These are phyloP conservation scores for Drosophila tripunctata DNA, from an alignment of 2,888 invertebrate species.

Conservation along the genomic window DNA sequence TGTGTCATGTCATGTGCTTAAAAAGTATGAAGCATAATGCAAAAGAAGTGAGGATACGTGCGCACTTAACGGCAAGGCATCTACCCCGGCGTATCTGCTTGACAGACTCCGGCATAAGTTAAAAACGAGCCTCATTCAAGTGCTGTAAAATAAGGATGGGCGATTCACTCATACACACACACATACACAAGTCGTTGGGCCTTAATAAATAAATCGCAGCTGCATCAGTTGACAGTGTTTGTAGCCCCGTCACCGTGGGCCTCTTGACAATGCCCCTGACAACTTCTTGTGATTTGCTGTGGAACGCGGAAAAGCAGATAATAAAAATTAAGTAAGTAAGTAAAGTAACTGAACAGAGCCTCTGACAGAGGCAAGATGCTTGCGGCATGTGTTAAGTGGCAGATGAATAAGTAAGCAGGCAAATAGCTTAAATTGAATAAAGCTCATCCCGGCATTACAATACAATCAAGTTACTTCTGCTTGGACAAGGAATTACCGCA, in stretches of 20 bases:
- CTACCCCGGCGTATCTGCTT: background rate
- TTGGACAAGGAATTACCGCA: background rate
- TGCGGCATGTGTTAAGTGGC: constrained; percentile 38
- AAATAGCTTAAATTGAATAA: constrained; percentile 49
- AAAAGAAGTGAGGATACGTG: constrained; percentile 54
- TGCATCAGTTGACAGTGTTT: constrained; percentile 57
- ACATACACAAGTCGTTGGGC: constrained; percentile 32
- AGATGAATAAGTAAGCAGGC: constrained; percentile 42
- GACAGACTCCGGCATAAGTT: constrained; percentile 34
- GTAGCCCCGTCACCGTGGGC: constrained; percentile 23
- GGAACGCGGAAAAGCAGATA: constrained; percentile 59
- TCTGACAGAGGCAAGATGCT: constrained; percentile 2
- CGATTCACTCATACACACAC: no score
- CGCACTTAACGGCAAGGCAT: constrained; percentile 24
- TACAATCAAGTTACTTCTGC: constrained; percentile 4
- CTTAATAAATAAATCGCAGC: constrained; percentile 74
- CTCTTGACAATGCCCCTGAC: constrained; percentile 55
- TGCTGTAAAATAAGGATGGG: constrained; percentile 15
- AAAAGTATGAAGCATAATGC: constrained; percentile 57
- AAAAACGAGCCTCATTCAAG: constrained; percentile 48
- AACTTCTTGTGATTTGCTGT: constrained; percentile 65
- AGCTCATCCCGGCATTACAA: background rate
- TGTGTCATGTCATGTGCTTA: constrained; percentile 69
- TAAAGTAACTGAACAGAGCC: constrained; percentile 4
- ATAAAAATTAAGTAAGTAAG: constrained; percentile 56